phyloP scores from a whole-genome alignment of 2,113 vertebrate genomes.

The Chionomys nivalis region DNA sequence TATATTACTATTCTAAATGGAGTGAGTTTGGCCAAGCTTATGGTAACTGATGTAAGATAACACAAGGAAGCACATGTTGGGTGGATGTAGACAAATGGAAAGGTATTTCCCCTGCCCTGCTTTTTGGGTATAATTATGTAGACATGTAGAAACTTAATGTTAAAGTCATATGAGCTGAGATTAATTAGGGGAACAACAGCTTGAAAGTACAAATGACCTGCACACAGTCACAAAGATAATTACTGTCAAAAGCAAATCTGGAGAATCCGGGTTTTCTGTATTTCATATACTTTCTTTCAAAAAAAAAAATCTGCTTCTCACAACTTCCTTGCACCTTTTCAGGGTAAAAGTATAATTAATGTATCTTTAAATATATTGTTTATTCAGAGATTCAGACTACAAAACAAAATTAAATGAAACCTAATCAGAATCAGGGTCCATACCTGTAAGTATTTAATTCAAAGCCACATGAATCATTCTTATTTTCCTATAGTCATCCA shows the following conservation, averaged over 20 bases:
- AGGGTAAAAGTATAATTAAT: conserved; percentile 49
- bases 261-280: neutral
- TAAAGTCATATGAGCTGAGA: conserved; percentile 14
- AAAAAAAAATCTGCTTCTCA: neutral
- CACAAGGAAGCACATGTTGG: neutral
- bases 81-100: neutral
- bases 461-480: neutral
- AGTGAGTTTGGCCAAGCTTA: conserved; percentile 18
- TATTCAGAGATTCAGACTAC: neutral
- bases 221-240: neutral
- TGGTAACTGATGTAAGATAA: neutral
- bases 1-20: conserved; percentile 37
- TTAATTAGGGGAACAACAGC: conserved; percentile 56
- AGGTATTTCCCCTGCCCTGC: neutral
- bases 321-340: neutral
- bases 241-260: neutral
- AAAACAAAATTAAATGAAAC: conserved; percentile 51
- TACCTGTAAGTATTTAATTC: conserved; percentile 11
- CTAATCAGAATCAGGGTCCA: neutral
- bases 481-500: neutral
- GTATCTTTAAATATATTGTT: neutral
- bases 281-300: neutral
- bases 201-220: conserved; percentile 15
- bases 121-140: conserved; percentile 3
- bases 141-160: conserved; percentile 44